phyloP scores from a whole-genome alignment of 1,140 invertebrate genomes.

The Trachelipus rathkii region DNA sequence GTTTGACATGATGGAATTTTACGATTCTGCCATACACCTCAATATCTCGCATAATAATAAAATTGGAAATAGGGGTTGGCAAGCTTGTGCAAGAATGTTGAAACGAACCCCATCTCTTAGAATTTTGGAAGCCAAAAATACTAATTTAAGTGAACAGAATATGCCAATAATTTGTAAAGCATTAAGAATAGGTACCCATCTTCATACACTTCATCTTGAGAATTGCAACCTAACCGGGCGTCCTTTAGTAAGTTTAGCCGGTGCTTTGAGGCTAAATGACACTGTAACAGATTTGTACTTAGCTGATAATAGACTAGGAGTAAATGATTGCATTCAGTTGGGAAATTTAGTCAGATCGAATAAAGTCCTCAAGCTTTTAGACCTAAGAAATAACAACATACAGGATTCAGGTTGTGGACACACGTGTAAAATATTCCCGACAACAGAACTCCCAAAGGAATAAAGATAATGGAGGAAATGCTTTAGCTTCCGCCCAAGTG shows the following conservation, averaged over 20 bases:
- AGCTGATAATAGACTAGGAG: constrained; percentile 71
- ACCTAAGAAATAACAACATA: constrained; percentile 70
- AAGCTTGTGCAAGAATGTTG: constrained; percentile 70
- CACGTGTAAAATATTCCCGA: constrained; percentile 64
- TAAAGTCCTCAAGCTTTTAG: constrained; percentile 67
- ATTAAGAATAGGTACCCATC: constrained; percentile 61
- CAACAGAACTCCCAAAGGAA: constrained; percentile 51
- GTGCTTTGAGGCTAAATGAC: constrained; percentile 72
- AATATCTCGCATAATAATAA: constrained; percentile 71
- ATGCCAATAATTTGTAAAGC: constrained; percentile 66
- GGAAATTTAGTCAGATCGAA: constrained; percentile 66
- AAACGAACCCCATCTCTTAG: constrained; percentile 70
- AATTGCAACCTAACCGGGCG: constrained; percentile 65
- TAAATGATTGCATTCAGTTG: constrained; percentile 71
- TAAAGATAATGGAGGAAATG: not conserved
- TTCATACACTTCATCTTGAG: constrained; percentile 69
- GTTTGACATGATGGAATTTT: constrained; percentile 89
- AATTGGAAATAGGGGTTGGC: constrained; percentile 72
- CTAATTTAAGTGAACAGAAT: constrained; percentile 63
- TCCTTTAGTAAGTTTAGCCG: constrained; percentile 60
- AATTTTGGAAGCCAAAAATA: constrained; percentile 64
- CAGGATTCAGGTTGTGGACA: constrained; percentile 68
- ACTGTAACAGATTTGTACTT: constrained; percentile 74
- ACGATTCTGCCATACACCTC: constrained; percentile 72
- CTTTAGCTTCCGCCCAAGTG: constrained; percentile 48